Base-by-base conservation (phyloP, 2,888 invertebrate genomes). In the Tigriopus californicus region DNA sequence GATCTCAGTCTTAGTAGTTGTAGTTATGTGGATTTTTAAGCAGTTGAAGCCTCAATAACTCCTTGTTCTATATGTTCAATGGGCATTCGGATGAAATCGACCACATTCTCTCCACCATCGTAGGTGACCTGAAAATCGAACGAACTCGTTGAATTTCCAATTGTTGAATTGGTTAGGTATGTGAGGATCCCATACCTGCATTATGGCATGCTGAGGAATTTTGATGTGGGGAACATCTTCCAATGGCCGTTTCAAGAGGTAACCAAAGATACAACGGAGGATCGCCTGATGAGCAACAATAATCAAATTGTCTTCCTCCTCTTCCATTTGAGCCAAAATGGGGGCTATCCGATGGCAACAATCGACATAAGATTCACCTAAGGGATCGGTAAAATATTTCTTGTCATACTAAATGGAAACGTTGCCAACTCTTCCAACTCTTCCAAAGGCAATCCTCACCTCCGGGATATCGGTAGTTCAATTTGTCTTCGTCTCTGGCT, bases 281-380 rank as follows among this genome's bases (percentile, higher is more conserved):
- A 25, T 25, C 12, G 52, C 52, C n/a, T 52, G 52, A 52, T 52
- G 52, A 5, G 52, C 22, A 15, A 52, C 52, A 12, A 52, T 22
- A 22, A 52, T 20, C 15, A 52, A 20, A 20, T 20, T 12, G 1
- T 15, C 52, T 24, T 25, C 33, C 15, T 52, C 22, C 3, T 8
- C 22, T 47, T 52, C 52, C 25, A 52, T 11, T 24, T 22, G 22
- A 11, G 10, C 13, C 22, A 52, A 11, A 24, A 52, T 15, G 13
- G 52, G 52, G 11, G 15, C 22, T 11, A 52, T 12, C 15, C 52
- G 52, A 22, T 22, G 22, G 4, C 52, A 52, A 20, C 52, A 52
- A 25, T 52, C 52, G 1, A 52, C 15, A 24, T 52, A 52, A 1
- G 52, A 52, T 25, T 52, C 52, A 22, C 52, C 52, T 20, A n/a